Percentiles rank a stretch among this genome's conserved stretches.
phyloP scores from a whole-genome alignment of 2,113 vertebrate species.

The Fregetta grallaria region DNA sequence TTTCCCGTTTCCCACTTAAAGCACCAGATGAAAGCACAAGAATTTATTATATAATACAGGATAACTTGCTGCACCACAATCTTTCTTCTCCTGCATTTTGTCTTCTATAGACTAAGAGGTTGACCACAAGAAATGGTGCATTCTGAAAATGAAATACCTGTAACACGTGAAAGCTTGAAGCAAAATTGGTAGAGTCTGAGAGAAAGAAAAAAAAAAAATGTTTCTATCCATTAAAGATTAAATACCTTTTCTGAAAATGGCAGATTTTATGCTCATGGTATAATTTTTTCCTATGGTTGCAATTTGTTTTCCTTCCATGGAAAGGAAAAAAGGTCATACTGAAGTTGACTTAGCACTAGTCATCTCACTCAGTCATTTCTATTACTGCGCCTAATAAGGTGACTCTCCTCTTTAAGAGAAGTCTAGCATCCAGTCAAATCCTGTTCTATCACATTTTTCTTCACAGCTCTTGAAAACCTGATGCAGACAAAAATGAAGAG shows the following conservation, averaged over 20 bases:
- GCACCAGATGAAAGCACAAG: background rate
- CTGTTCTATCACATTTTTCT: background rate
- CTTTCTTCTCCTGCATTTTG: background rate
- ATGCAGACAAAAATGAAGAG: background rate
- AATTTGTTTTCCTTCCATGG: background rate
- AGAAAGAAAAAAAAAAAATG: background rate
- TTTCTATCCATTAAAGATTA: background rate
- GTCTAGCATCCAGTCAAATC: background rate
- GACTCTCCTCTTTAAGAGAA: background rate
- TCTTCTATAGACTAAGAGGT: background rate
- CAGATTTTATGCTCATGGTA: background rate
- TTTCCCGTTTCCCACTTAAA: background rate
- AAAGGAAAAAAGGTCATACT: background rate
- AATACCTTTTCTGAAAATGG: background rate
- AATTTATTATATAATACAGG: background rate
- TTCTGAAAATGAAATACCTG: background rate
- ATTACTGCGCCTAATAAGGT: background rate
- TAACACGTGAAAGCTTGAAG: background rate
- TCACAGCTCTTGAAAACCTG: background rate
- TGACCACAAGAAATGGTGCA: background rate
- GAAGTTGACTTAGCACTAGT: background rate
- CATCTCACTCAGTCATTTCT: background rate
- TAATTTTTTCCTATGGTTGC: background rate
- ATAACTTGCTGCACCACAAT: background rate
- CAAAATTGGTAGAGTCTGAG: background rate